Percentiles rank a stretch among this genome's conserved stretches.
Conservation (phyloP, 2,113 vertebrate genomes). For the Cynopterus brachyotis region DNA sequence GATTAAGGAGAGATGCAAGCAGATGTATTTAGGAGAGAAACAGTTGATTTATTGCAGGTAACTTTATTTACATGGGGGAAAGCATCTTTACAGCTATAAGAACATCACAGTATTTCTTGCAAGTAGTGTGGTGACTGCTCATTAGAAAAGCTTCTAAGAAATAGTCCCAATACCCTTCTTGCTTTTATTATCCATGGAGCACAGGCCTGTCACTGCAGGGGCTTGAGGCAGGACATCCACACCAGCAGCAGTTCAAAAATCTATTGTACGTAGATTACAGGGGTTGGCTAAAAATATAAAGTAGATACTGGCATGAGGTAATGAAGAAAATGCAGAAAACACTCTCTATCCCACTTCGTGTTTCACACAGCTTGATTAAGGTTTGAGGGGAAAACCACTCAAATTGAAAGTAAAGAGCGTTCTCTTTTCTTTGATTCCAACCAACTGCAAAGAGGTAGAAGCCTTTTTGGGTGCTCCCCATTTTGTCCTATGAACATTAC, state of each 20-base stretch:
- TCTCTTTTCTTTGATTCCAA: neutral
- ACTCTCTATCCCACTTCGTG: neutral
- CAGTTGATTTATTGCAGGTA: neutral
- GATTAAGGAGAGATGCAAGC: neutral
- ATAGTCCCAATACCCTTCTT: neutral
- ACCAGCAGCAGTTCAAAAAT: neutral
- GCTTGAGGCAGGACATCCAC: neutral
- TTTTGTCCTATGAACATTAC: neutral
- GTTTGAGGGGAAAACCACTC: neutral
- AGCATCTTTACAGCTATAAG: neutral
- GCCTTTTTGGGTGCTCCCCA: neutral
- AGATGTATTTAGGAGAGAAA: neutral
- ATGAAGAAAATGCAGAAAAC: neutral
- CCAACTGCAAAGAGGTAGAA: accelerated
- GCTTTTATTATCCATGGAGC: neutral
- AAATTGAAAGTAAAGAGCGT: neutral
- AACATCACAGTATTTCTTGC: neutral
- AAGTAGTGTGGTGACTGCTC: neutral
- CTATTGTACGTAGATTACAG: neutral
- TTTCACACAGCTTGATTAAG: neutral
- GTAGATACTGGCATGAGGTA: neutral
- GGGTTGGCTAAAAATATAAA: neutral
- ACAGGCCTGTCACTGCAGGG: neutral
- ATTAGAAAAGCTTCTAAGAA: neutral
- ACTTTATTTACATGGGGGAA: neutral